Evolutionary conservation across 1,140 invertebrate species (phyloP).

Genomic region (Zaprionus gabonicus): DNA sequence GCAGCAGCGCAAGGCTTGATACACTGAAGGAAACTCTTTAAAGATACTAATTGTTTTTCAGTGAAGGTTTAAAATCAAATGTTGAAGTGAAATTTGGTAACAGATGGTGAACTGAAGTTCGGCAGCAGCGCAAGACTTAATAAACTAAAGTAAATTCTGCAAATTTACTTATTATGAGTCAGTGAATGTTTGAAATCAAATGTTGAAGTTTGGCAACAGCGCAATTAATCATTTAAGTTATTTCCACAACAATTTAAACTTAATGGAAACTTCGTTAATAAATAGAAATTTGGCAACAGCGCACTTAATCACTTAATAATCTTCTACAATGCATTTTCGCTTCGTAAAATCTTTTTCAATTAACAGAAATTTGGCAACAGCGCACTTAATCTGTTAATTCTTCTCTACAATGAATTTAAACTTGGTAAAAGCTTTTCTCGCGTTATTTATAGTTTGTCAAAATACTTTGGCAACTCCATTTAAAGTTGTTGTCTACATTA

Average conservation of each 20-base stretch:
- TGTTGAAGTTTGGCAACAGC: background rate
- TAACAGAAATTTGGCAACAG: conserved; percentile 1
- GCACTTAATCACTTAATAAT: background rate
- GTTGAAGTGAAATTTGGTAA: conserved; percentile 6
- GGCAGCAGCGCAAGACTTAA: background rate
- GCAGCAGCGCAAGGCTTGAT: background rate
- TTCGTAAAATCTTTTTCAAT: background rate
- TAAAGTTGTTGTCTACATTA: conserved; percentile 1
- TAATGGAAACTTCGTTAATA: background rate
- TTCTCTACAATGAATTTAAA: background rate
- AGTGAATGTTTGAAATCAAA: background rate
- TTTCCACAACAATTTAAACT: too few species aligned
- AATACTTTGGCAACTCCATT: background rate
- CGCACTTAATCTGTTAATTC: background rate
- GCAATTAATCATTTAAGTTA: background rate
- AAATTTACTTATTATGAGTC: background rate
- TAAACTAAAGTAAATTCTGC: background rate
- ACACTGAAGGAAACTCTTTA: too few species aligned
- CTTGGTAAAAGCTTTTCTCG: background rate
- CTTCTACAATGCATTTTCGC: background rate
- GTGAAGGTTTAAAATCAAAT: too few species aligned
- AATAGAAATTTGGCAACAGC: conserved; percentile 4
- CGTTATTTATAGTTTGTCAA: background rate
- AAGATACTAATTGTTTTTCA: too few species aligned
- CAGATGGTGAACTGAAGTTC: background rate